Evolutionary conservation across 2,888 invertebrate genomes (phyloP).

Genomic region (Amblyjoppa fuscipennis): DNA sequence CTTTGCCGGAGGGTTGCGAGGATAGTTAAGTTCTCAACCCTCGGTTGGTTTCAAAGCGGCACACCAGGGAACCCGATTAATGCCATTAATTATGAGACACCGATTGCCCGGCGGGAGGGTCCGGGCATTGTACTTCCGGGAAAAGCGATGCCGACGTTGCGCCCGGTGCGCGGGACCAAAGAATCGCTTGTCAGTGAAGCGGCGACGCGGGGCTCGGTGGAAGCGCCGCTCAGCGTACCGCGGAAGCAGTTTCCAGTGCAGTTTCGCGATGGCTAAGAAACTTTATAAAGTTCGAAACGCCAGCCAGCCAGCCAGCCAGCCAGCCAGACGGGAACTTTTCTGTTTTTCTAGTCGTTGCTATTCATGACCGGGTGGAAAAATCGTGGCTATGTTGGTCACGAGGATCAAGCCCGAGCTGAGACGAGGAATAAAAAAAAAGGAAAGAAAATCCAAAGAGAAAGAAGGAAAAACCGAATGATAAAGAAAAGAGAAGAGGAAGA

Average conservation of each 20-base stretch:
- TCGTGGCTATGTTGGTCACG: slow-evolving; percentile 73
- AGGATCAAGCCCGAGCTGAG: slow-evolving; percentile 60
- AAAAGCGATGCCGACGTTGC: slow-evolving; percentile 61
- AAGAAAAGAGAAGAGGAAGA: slow-evolving; percentile 43
- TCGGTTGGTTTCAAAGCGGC: slow-evolving; percentile 40
- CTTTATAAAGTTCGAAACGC: slow-evolving; percentile 61
- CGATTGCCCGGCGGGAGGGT: slow-evolving; percentile 66
- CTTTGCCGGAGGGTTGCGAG: slow-evolving; percentile 10
- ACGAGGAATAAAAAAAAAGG: slow-evolving; percentile 10
- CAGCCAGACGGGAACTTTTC: slow-evolving; percentile 73
- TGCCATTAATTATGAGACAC: slow-evolving; percentile 70
- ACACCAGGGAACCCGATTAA: slow-evolving; percentile 67
- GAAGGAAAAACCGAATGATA: slow-evolving; percentile 31
- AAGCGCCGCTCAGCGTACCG: slow-evolving; percentile 40
- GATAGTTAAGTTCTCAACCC: slow-evolving; percentile 35
- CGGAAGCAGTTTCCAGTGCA: slow-evolving; percentile 57
- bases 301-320: slow-evolving; percentile 28
- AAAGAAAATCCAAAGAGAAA: slow-evolving; percentile 26
- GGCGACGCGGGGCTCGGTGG: slow-evolving; percentile 13
- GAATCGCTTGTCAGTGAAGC: slow-evolving; percentile 48
- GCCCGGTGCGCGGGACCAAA: slow-evolving; percentile 15
- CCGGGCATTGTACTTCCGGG: slow-evolving; percentile 64
- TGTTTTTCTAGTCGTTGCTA: slow-evolving; percentile 81
- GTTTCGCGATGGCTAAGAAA: slow-evolving; percentile 65
- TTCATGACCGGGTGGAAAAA: slow-evolving; percentile 80